Conservation (phyloP, 2,888 invertebrate genomes). For the Morpho helenor region DNA sequence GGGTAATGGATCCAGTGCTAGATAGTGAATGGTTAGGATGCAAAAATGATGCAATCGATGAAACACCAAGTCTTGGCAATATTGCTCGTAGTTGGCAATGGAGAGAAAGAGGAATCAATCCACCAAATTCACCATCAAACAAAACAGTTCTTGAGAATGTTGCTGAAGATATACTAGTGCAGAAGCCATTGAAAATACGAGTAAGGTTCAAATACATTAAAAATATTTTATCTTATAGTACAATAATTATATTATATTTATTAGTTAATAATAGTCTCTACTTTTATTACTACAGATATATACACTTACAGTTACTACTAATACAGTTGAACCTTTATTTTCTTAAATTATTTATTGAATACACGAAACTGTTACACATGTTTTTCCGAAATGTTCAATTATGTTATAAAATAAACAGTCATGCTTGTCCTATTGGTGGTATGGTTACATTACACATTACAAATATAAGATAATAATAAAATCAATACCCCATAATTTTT, state of each 20-base stretch:
- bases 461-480: too few species aligned
- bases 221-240: background rate
- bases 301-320: too few species aligned
- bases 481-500: too few species aligned
- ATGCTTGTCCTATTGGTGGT: too few species aligned
- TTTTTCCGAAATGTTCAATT: too few species aligned
- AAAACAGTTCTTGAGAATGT: constrained; percentile 78
- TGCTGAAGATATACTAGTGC: constrained; percentile 83
- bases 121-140: constrained; percentile 56
- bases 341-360: too few species aligned
- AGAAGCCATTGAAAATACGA: constrained; percentile 80
- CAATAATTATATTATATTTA: background rate
- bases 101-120: constrained; percentile 64
- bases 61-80: constrained; percentile 55
- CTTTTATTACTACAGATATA: too few species aligned
- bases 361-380: too few species aligned
- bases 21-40: constrained; percentile 64
- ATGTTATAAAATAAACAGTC: too few species aligned
- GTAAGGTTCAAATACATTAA: constrained; percentile 53
- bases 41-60: constrained; percentile 62
- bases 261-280: background rate
- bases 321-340: too few species aligned
- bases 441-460: too few species aligned
- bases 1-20: constrained; percentile 64
- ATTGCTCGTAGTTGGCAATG: constrained; percentile 69